These are phyloP conservation scores for Syrphus vitripennis DNA, from an alignment of 2,888 invertebrate genomes.

Conservation along the genomic window DNA sequence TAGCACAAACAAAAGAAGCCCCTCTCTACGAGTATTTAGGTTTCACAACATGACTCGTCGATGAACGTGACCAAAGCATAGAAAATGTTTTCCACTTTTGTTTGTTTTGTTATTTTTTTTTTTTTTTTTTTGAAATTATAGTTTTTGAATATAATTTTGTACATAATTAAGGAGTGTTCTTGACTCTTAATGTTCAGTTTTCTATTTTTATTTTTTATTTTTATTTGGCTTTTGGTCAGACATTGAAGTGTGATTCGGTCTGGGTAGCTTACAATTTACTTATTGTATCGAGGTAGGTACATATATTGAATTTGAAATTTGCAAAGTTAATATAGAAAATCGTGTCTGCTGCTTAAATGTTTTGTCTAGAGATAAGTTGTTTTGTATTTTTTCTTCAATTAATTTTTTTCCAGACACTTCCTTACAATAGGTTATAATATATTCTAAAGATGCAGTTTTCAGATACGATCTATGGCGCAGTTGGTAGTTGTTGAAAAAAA, in stretches of 20 bases:
- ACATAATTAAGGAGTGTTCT: constrained; percentile 45
- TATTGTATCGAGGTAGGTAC: not conserved
- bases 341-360: not conserved
- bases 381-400: not conserved
- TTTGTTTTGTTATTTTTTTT: constrained; percentile 17
- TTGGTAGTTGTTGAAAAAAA: too few species aligned
- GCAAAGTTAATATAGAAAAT: not conserved
- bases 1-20: constrained; percentile 11
- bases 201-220: not conserved
- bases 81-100: constrained; percentile 41
- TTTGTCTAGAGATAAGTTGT: not conserved
- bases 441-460: not conserved
- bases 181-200: constrained; percentile 18
- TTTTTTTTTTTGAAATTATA: constrained; percentile 22
- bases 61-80: constrained; percentile 62
- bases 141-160: constrained; percentile 43
- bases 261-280: not conserved
- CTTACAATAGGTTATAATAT: not conserved
- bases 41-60: constrained; percentile 52
- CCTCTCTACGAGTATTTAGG: constrained; percentile 47
- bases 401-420: constrained; percentile 8
- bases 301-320: not conserved
- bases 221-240: not conserved
- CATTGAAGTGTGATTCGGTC: constrained; percentile 7
- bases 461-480: not conserved